Conservation (phyloP, 2,113 vertebrate species). For the Oreocharis arfaki region DNA sequence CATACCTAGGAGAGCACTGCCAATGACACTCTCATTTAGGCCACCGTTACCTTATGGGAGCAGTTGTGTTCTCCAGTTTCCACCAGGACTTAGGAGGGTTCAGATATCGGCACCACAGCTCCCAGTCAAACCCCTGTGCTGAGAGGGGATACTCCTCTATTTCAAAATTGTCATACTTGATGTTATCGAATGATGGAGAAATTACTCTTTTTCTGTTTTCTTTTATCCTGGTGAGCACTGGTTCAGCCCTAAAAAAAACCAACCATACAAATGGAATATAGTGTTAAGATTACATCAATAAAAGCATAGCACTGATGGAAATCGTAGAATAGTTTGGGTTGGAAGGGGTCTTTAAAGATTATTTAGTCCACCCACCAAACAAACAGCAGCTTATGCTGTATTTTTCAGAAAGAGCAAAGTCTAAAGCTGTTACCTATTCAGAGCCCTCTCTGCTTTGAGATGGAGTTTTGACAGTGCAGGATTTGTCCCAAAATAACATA, state of each 20-base stretch:
- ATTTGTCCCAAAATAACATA: background rate
- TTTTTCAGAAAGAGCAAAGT: background rate
- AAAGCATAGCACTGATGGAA: background rate
- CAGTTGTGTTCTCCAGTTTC: conserved; percentile 89
- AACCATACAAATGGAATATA: too few species aligned
- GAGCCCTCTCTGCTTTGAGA: background rate
- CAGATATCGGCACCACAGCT: conserved; percentile 97
- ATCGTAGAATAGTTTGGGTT: background rate
- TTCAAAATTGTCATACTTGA: conserved; percentile 98
- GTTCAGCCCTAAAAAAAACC: conserved; percentile 85
- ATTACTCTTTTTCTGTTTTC: conserved; percentile 93
- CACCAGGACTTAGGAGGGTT: conserved; percentile 97
- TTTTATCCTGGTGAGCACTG: conserved; percentile 90
- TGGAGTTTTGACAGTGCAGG: background rate
- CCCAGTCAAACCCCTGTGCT: conserved; percentile 97
- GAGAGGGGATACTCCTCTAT: conserved; percentile 95
- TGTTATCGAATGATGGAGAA: conserved; percentile 97
- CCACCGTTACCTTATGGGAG: conserved; percentile 87
- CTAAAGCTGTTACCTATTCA: background rate
- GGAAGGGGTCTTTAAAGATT: background rate
- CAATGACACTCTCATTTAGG: background rate
- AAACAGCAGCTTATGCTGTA: background rate
- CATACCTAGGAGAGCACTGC: background rate
- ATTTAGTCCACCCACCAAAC: background rate
- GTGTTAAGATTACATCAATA: background rate